Evolutionary conservation across 2,113 vertebrate genomes (phyloP).

Genomic region (Dermatemys mawii): DNA sequence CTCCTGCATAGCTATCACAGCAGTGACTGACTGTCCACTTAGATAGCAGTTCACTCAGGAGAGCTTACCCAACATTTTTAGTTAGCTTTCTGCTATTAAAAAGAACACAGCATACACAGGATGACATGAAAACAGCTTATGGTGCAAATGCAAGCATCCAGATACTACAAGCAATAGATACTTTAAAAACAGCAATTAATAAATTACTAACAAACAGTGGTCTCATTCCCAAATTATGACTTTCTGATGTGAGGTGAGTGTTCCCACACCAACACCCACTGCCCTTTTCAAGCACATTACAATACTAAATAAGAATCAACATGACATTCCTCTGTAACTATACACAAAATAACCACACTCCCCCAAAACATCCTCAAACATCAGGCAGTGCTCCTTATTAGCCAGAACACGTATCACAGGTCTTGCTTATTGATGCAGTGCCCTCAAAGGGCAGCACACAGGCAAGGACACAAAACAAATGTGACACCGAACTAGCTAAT

Average conservation of each 20-base stretch:
- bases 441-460: neutral
- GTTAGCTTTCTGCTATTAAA: neutral
- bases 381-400: neutral
- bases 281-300: neutral
- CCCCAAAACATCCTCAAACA: neutral
- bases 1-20: neutral
- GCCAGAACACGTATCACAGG: fast-evolving
- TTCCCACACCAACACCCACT: neutral
- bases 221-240: fast-evolving
- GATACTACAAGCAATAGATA: neutral
- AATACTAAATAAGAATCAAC: constrained; percentile 32
- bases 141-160: neutral
- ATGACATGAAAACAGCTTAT: neutral
- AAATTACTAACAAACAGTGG: neutral
- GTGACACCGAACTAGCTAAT: neutral
- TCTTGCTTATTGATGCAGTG: neutral
- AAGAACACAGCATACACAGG: neutral
- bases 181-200: neutral
- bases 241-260: neutral
- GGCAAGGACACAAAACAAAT: neutral
- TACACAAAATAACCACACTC: neutral
- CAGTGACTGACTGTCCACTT: neutral
- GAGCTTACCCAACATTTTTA: neutral
- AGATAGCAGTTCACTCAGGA: neutral
- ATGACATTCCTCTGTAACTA: neutral